Conservation (phyloP, 2,113 vertebrate genomes). For the Toxostoma redivivum region DNA sequence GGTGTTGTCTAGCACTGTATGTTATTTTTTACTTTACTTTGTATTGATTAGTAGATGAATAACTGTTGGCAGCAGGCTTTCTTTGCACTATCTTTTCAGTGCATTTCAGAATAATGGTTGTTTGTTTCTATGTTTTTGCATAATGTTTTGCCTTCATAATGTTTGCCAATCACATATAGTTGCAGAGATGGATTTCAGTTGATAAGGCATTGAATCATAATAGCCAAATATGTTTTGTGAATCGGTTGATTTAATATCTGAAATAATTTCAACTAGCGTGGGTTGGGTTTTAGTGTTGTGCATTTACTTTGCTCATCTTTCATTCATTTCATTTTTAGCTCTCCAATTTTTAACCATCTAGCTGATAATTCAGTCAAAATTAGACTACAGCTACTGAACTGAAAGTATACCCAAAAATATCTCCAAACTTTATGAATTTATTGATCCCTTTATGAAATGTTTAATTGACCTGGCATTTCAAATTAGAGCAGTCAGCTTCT, state of each 20-base stretch:
- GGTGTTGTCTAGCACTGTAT: neutral
- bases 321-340: neutral
- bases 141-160: neutral
- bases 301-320: neutral
- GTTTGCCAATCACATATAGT: neutral
- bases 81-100: neutral
- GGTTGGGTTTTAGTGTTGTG: neutral
- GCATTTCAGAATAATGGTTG: neutral
- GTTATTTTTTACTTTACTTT: neutral
- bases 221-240: neutral
- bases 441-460: neutral
- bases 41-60: neutral
- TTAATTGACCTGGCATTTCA: neutral
- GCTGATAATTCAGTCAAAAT: neutral
- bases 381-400: neutral
- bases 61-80: neutral
- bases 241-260: neutral
- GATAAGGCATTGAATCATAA: neutral
- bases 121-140: neutral
- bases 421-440: neutral
- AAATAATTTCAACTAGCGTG: neutral
- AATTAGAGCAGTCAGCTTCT: neutral
- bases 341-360: neutral
- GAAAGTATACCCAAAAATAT: neutral
- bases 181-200: neutral